Evolutionary conservation across 2,113 vertebrate genomes (phyloP).

Genomic region (Grallaria varia): DNA sequence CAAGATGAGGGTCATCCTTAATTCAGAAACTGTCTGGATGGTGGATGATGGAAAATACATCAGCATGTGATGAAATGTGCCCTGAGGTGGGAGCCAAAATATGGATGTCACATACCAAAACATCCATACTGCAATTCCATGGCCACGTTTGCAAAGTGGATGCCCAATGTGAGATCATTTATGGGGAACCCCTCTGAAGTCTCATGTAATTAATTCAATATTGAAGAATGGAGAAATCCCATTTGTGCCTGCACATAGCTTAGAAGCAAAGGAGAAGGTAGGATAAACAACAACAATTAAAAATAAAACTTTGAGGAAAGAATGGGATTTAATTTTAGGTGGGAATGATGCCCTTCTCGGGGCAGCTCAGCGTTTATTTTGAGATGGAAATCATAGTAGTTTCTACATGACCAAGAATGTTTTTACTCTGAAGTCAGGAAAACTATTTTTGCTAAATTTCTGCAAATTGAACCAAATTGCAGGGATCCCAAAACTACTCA

Average conservation of each 20-base stretch:
- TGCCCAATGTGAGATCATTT: neutral
- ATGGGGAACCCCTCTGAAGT: neutral
- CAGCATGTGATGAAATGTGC: neutral
- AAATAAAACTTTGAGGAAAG: neutral
- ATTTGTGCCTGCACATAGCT: neutral
- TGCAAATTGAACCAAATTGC: conserved; percentile 18
- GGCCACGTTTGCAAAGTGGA: neutral
- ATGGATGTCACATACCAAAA: accelerated
- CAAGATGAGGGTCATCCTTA: neutral
- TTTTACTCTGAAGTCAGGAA: neutral
- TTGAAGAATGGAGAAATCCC: neutral
- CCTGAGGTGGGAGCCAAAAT: neutral
- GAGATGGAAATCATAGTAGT: neutral
- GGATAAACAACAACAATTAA: neutral
- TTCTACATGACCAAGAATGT: neutral
- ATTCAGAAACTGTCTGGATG: neutral
- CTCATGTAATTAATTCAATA: neutral
- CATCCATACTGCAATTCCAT: neutral
- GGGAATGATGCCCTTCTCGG: neutral
- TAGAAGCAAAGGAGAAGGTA: neutral
- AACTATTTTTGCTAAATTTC: neutral
- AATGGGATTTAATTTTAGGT: neutral
- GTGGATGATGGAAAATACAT: neutral
- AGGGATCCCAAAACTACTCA: neutral
- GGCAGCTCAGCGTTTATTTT: neutral